Conservation (phyloP, 2,797 vertebrate genomes). For the Momotus momota region DNA sequence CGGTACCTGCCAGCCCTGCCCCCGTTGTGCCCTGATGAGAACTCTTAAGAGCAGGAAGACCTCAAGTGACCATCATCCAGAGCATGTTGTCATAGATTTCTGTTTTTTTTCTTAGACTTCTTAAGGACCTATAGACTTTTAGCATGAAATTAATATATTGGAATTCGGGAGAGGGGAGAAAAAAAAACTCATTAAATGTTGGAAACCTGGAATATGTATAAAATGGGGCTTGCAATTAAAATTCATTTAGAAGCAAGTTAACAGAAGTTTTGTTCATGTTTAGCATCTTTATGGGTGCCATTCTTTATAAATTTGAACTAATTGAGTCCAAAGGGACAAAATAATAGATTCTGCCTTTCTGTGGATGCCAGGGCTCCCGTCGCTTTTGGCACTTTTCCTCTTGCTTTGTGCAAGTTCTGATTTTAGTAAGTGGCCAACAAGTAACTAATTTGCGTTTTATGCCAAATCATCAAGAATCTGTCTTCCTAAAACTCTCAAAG, state of each 20-base stretch:
- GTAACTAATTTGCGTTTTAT: background rate
- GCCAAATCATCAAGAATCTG: background rate
- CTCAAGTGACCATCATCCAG: background rate
- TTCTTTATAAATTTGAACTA: slow-evolving; percentile 78
- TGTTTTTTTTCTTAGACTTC: background rate
- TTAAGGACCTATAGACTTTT: background rate
- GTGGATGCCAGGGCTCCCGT: slow-evolving; percentile 46
- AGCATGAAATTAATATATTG: background rate
- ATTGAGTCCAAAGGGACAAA: slow-evolving; percentile 83
- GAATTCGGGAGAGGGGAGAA: background rate
- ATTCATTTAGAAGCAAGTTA: slow-evolving; percentile 58
- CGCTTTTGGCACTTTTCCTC: slow-evolving; percentile 45
- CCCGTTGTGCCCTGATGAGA: background rate
- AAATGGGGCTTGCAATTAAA: slow-evolving; percentile 56
- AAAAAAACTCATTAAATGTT: slow-evolving; percentile 21
- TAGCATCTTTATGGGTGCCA: slow-evolving; percentile 73
- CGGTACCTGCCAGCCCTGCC: no score
- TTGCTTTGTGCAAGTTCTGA: slow-evolving; percentile 9
- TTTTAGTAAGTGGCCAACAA: background rate
- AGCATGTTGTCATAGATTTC: background rate
- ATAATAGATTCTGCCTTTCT: slow-evolving; percentile 66
- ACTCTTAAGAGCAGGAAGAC: background rate
- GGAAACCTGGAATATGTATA: background rate
- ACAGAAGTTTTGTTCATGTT: slow-evolving; percentile 70
- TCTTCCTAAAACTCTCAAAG: background rate